phyloP scores from a whole-genome alignment of 1,140 invertebrate species.

The Sminthurides bifidus region DNA sequence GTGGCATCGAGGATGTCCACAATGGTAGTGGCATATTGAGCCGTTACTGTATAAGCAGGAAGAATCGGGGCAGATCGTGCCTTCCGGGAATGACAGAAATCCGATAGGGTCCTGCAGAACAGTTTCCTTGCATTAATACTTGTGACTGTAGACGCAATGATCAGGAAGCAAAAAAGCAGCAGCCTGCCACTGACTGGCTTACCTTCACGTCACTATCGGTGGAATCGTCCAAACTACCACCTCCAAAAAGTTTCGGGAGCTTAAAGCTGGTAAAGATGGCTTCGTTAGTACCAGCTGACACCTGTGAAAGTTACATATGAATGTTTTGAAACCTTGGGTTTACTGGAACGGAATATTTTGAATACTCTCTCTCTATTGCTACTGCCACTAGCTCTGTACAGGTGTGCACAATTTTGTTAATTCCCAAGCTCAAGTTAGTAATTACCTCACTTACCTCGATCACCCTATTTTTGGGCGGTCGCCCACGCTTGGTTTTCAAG shows the following conservation, averaged over 20 bases:
- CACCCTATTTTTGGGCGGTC: conserved; percentile 81
- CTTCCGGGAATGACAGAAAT: conserved; percentile 37
- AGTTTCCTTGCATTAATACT: not conserved
- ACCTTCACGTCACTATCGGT: conserved; percentile 25
- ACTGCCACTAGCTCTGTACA: too few relatives aligned
- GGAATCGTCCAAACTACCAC: conserved; percentile 10
- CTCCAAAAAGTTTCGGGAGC: conserved; percentile 52
- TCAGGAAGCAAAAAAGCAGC: not conserved
- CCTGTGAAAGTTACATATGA: too few relatives aligned
- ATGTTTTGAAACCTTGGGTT: too few relatives aligned
- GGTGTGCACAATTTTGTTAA: too few relatives aligned
- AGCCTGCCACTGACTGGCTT: too few relatives aligned
- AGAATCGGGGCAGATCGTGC: conserved; percentile 48
- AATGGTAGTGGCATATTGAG: conserved; percentile 56
- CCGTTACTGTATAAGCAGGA: conserved; percentile 45
- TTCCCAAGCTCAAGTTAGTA: too few relatives aligned
- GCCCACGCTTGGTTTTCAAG: conserved; percentile 77
- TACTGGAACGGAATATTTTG: too few relatives aligned
- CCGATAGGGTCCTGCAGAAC: conserved; percentile 29
- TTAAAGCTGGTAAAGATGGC: conserved; percentile 89
- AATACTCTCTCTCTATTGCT: too few relatives aligned
- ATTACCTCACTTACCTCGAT: conserved; percentile 58
- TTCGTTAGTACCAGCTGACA: conserved; percentile 40
- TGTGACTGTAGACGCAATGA: not conserved
- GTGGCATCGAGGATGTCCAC: conserved; percentile 58